Conservation (phyloP, 2,888 invertebrate genomes). For the Caenorhabditis sp. region DNA sequence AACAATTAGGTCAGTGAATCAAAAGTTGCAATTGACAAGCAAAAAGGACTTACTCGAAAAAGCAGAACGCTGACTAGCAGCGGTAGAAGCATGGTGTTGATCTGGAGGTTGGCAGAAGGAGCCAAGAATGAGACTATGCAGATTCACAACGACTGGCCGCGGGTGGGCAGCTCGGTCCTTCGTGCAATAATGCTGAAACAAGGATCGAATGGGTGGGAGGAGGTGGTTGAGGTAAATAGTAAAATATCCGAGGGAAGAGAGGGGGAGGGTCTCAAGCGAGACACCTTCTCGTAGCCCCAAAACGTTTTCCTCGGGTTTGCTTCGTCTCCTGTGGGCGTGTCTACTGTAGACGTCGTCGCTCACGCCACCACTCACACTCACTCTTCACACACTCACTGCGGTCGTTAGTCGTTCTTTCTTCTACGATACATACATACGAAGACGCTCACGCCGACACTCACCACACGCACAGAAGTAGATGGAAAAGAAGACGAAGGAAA, state of each 20-base stretch:
- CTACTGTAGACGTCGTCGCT: constrained; percentile 57
- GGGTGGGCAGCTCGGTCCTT: constrained; percentile 39
- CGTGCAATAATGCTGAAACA: constrained; percentile 42
- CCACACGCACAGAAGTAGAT: constrained; percentile 17
- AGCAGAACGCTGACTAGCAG: constrained; percentile 55
- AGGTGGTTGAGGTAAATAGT: constrained; percentile 42
- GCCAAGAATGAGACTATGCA: constrained; percentile 50
- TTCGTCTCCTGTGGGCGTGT: constrained; percentile 60
- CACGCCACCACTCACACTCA: constrained; percentile 50
- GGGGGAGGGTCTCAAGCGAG: constrained; percentile 32
- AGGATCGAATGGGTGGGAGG: neutral
- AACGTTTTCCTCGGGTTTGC: constrained; percentile 61
- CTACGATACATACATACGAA: constrained; percentile 48
- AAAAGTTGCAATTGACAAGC: constrained; percentile 23
- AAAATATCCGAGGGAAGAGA: constrained; percentile 42
- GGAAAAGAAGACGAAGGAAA: constrained; percentile 36
- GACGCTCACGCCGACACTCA: constrained; percentile 22
- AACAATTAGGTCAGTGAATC: constrained; percentile 35
- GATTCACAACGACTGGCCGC: constrained; percentile 34
- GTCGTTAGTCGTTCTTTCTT: constrained; percentile 59
- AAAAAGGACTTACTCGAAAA: constrained; percentile 49
- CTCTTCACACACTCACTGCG: constrained; percentile 49
- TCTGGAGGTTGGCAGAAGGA: constrained; percentile 48
- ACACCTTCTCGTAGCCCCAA: constrained; percentile 60
- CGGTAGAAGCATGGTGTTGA: constrained; percentile 53